Evolutionary conservation across 2,797 vertebrate species (phyloP).

Genomic region (Lemur catta): DNA sequence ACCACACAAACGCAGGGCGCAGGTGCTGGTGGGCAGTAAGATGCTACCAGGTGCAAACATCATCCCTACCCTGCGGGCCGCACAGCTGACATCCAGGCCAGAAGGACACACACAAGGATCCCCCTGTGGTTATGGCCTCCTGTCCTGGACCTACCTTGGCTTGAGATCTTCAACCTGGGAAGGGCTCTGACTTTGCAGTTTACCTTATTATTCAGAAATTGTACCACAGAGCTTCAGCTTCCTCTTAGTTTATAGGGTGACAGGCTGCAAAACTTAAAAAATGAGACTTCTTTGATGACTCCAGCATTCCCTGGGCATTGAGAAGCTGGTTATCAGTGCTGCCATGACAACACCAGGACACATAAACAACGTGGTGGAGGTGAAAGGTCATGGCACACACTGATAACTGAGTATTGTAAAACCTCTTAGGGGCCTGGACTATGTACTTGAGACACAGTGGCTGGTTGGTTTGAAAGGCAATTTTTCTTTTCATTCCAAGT

Average conservation of each 20-base stretch:
- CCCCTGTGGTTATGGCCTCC: fast-evolving
- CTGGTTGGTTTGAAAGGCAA: background rate
- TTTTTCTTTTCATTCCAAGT: slow-evolving; percentile 34
- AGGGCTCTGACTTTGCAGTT: background rate
- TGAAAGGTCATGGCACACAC: slow-evolving; percentile 42
- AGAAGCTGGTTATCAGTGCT: slow-evolving; percentile 47
- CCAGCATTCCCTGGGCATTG: background rate
- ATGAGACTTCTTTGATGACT: background rate
- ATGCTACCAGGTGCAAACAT: background rate
- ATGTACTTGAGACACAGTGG: background rate
- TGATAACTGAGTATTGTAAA: background rate
- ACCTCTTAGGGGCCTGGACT: background rate
- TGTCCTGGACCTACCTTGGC: background rate
- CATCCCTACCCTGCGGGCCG: background rate
- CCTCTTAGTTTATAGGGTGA: background rate
- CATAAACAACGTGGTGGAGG: background rate
- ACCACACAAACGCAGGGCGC: fast-evolving
- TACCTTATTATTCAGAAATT: background rate
- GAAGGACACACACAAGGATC: background rate
- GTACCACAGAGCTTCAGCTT: background rate
- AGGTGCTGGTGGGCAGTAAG: background rate
- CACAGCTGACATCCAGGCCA: background rate
- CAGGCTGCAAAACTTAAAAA: background rate
- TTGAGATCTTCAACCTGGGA: background rate
- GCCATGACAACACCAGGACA: background rate